Conservation (phyloP, 2,113 vertebrate species). For the Podarcis raffonei region DNA sequence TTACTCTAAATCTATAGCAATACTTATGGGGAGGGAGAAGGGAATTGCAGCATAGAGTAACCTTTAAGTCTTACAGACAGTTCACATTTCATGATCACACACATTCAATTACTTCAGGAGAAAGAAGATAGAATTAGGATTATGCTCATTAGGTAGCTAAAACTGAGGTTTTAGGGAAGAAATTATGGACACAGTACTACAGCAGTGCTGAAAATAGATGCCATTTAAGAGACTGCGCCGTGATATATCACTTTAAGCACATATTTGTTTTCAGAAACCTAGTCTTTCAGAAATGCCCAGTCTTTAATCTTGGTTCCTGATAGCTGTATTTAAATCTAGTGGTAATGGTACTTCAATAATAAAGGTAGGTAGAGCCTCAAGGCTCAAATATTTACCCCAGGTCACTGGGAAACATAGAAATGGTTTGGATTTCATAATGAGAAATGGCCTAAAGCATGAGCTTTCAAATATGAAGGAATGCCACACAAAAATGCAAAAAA, state of each 20-base stretch:
- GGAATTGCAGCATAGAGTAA: too few relatives aligned
- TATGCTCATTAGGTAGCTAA: not conserved
- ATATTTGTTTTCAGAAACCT: too few relatives aligned
- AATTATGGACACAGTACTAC: too few relatives aligned
- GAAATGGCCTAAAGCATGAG: conserved; percentile 21
- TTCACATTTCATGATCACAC: not conserved
- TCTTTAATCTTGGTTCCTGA: not conserved
- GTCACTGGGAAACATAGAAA: not conserved
- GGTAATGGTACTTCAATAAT: rapidly evolving
- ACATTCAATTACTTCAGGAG: not conserved
- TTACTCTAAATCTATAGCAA: not conserved
- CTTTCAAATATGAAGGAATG: conserved; percentile 22
- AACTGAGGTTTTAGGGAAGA: too few relatives aligned
- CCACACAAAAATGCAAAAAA: conserved; percentile 55
- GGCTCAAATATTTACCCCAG: not conserved
- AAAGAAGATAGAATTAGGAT: not conserved
- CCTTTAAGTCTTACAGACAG: not conserved
- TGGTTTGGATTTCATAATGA: not conserved
- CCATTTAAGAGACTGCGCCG: too few relatives aligned
- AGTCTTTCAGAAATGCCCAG: too few relatives aligned
- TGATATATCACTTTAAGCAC: too few relatives aligned
- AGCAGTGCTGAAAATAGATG: not conserved
- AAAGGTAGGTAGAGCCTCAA: not conserved
- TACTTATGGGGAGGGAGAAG: too few relatives aligned
- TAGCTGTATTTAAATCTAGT: not conserved